Evolutionary conservation across 2,888 invertebrate genomes (phyloP), one percentile per base, ranked within the genome.

Genomic region (Candidula unifasciata): DNA sequence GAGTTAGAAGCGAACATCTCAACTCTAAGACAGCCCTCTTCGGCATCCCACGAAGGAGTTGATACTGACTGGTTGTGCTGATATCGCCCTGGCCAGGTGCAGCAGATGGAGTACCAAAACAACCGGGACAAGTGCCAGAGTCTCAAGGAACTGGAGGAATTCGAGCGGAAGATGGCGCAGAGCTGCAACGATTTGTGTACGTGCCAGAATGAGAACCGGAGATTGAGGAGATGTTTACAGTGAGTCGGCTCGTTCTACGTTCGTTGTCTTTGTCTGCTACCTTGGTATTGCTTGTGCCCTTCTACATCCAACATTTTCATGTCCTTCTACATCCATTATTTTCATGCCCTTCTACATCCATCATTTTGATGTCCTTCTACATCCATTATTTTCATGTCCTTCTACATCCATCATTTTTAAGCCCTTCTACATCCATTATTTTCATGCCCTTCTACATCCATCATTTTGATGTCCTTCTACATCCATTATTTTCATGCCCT

Each of bases 101-200:
- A 80, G 74, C 84, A 80, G 74, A n/a, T 84, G 66, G 84, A 84
- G 30, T 80, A 37, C 24, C 84, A 84, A 35, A 60, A 33, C 54
- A 73, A 27, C 80, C 44, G 74, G 21, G 84, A 84, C 52, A 80
- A 79, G 57, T 80, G 80, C 30, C 76, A 76, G n/a, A n/a, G 37
- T 10, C 8, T 44, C 27, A 64, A 80, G 16, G 84, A 84, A 16
- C 3, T 76, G 54, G 79, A 79, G 68, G 84, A 84, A 13, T 74
- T 54, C 24, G 84, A 84, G 57, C 74, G 76, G 35, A 80, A 80
- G 52, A n/a, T 76, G 30, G 37, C 33, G 6, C 66, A 64, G n/a
- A 60, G 74, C 69, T 84, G 74, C n/a, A 84, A 74, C 69, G 84
- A 84, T n/a, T 27, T 84, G 2, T 66, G 68, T 33, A 8, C 37